These are phyloP conservation scores for Athalia circularis DNA, from an alignment of 2,888 invertebrate genomes.

Conservation along the genomic window DNA sequence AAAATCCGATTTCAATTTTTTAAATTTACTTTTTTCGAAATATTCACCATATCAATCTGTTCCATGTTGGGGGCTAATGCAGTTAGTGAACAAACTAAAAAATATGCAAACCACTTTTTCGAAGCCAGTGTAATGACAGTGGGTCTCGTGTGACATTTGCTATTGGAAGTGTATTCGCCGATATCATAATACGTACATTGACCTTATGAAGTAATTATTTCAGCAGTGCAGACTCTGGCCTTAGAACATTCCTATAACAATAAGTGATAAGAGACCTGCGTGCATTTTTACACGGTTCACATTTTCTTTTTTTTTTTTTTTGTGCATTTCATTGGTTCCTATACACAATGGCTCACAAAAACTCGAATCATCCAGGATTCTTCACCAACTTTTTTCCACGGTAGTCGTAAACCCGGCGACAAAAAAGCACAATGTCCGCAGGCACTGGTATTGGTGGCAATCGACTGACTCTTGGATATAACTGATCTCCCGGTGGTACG, in stretches of 20 bases:
- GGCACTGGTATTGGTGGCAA: slow-evolving; percentile 82
- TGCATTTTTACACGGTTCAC: slow-evolving; percentile 62
- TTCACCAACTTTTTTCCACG: slow-evolving; percentile 82
- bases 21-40: neutral
- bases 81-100: slow-evolving; percentile 4
- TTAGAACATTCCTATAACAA: slow-evolving; percentile 36
- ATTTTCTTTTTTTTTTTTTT: slow-evolving; percentile 46
- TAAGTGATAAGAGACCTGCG: slow-evolving; percentile 62
- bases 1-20: neutral
- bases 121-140: slow-evolving; percentile 22
- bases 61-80: neutral
- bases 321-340: slow-evolving; percentile 66
- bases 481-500: slow-evolving; percentile 83
- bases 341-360: slow-evolving; percentile 62
- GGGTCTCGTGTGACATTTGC: slow-evolving; percentile 18
- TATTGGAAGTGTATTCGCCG: slow-evolving; percentile 19
- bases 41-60: slow-evolving; percentile 3
- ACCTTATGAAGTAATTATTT: slow-evolving; percentile 43
- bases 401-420: slow-evolving; percentile 96
- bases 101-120: slow-evolving; percentile 9
- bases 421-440: slow-evolving; percentile 94
- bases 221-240: slow-evolving; percentile 38
- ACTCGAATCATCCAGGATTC: slow-evolving; percentile 73
- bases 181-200: slow-evolving; percentile 28
- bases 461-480: slow-evolving; percentile 77